phyloP scores from a whole-genome alignment of 2,888 invertebrate species.

The Tipula unca region DNA sequence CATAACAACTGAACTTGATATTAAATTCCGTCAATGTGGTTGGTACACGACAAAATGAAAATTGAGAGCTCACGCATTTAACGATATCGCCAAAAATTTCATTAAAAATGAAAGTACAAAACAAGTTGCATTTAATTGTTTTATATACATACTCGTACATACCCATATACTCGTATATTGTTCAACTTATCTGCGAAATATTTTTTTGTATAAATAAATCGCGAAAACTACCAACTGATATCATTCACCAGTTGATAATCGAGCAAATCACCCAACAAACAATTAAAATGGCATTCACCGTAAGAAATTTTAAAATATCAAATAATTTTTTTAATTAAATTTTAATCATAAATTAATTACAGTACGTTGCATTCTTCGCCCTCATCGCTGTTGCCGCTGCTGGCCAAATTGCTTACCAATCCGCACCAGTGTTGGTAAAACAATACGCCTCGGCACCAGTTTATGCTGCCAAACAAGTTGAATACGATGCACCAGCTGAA shows the following conservation, averaged over 20 bases:
- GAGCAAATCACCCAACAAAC: too few species aligned
- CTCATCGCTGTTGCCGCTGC: slow-evolving; percentile 20
- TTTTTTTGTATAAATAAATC: not conserved
- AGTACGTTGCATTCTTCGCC: slow-evolving; percentile 18
- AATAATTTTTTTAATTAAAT: not conserved
- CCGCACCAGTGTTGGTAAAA: slow-evolving; percentile 17
- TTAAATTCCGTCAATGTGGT: not conserved
- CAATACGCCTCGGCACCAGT: not conserved
- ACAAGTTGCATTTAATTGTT: too few species aligned
- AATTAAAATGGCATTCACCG: not conserved
- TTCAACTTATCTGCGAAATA: not conserved
- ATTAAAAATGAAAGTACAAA: not conserved
- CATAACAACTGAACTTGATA: not conserved
- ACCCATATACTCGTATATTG: not conserved
- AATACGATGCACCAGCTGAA: slow-evolving; percentile 40
- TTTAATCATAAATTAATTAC: not conserved
- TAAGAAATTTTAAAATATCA: not conserved
- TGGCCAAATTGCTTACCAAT: not conserved
- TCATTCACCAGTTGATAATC: not conserved
- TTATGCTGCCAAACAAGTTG: not conserved
- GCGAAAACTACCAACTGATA: not conserved
- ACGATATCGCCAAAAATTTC: not conserved
- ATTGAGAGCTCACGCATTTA: not conserved
- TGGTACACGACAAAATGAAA: not conserved
- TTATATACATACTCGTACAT: not conserved